phyloP scores from a whole-genome alignment of 2,888 invertebrate genomes.

The Pseudococcus longispinus region DNA sequence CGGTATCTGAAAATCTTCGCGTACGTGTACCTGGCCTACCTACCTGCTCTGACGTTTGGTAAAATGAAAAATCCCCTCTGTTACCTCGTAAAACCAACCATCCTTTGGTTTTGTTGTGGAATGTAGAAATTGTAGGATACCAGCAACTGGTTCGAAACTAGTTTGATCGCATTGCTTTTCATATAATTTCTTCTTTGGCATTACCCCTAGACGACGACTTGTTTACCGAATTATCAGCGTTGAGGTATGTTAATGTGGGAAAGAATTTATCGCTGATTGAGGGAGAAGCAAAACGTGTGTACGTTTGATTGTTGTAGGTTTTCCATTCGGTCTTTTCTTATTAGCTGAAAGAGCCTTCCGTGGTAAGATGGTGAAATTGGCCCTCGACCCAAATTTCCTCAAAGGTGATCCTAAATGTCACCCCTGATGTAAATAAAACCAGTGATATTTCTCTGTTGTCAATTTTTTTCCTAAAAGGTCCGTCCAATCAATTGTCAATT shows the following conservation, averaged over 20 bases:
- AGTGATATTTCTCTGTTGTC: too few species aligned
- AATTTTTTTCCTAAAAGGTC: too few species aligned
- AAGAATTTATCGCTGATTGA: background rate
- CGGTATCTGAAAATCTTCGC: background rate
- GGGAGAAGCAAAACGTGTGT: background rate
- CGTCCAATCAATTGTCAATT: too few species aligned
- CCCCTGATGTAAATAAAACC: too few species aligned
- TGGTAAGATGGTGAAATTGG: too few species aligned
- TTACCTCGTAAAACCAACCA: background rate
- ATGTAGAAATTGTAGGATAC: conserved; percentile 7
- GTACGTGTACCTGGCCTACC: background rate
- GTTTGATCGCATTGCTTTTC: background rate
- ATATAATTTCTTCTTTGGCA: background rate
- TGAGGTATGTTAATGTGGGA: background rate
- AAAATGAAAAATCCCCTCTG: background rate
- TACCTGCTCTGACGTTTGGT: background rate
- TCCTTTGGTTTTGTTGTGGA: background rate
- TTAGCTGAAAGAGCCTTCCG: too few species aligned
- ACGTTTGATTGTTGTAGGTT: background rate
- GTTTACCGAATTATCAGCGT: background rate
- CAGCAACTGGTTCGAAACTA: conserved; percentile 3
- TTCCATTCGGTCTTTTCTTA: too few species aligned
- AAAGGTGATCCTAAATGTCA: too few species aligned
- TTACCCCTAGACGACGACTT: background rate
- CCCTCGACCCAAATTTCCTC: too few species aligned